These are phyloP conservation scores for Propithecus deckenii DNA, from an alignment of 2,797 vertebrate species.

Conservation along the genomic window DNA sequence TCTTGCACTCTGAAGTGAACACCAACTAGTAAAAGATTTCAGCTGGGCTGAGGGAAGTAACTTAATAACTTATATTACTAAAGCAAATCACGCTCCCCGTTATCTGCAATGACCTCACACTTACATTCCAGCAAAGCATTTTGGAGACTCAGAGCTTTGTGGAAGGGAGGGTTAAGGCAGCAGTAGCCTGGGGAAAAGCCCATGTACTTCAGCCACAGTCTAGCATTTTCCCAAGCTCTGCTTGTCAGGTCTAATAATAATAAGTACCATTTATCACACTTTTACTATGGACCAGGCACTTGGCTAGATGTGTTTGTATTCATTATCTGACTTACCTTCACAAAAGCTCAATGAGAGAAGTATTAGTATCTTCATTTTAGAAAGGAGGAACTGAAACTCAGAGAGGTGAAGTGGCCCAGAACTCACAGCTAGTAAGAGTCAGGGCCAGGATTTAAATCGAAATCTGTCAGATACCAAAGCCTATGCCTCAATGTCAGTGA, in stretches of 20 bases:
- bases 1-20: slow-evolving; percentile 57
- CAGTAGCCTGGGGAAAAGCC: neutral
- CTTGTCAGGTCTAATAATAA: neutral
- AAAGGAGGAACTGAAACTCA: slow-evolving; percentile 32
- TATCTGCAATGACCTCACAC: slow-evolving; percentile 64
- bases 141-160: slow-evolving; percentile 7
- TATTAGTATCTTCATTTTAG: slow-evolving; percentile 16
- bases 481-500: neutral
- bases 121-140: slow-evolving; percentile 55
- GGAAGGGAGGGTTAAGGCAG: neutral
- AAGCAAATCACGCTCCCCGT: slow-evolving; percentile 49
- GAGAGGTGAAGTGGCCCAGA: slow-evolving; percentile 11
- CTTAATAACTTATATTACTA: slow-evolving; percentile 57
- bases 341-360: neutral
- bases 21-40: slow-evolving; percentile 58
- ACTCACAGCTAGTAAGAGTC: neutral
- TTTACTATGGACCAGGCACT: neutral
- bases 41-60: slow-evolving; percentile 41
- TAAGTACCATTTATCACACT: neutral
- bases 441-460: slow-evolving; percentile 25
- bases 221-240: neutral
- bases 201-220: neutral
- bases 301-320: slow-evolving; percentile 33
- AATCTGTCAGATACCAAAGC: slow-evolving; percentile 39
- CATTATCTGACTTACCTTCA: slow-evolving; percentile 20